Evolutionary conservation across 2,113 vertebrate species (phyloP).

Genomic region (Callipepla squamata): DNA sequence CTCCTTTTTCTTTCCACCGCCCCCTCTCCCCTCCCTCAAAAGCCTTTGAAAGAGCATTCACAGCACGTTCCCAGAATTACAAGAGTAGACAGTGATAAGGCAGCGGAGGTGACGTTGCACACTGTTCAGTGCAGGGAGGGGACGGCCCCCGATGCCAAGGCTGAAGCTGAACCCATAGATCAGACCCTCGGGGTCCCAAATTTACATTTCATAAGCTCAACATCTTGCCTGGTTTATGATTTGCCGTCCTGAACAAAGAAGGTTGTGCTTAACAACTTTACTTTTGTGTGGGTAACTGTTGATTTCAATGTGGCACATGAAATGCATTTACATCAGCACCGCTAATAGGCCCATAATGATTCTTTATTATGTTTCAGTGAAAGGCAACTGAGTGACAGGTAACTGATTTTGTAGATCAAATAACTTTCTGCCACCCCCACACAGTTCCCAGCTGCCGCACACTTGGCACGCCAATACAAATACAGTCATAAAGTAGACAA

Average conservation of each 20-base stretch:
- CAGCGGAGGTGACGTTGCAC: background rate
- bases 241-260: constrained; percentile 55
- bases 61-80: background rate
- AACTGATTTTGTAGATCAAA: constrained; percentile 68
- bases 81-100: constrained; percentile 1
- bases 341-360: constrained; percentile 72
- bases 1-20: background rate
- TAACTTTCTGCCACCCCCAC: constrained; percentile 59
- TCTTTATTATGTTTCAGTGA: constrained; percentile 71
- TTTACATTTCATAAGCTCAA: constrained; percentile 67
- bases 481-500: constrained; percentile 59
- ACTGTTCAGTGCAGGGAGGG: background rate
- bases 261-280: constrained; percentile 68
- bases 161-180: constrained; percentile 33
- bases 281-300: constrained; percentile 71
- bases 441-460: constrained; percentile 40
- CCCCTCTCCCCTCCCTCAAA: background rate
- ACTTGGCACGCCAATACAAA: constrained; percentile 62
- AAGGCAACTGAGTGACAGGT: constrained; percentile 68
- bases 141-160: background rate
- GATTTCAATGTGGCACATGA: constrained; percentile 69
- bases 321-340: constrained; percentile 67
- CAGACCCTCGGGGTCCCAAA: constrained; percentile 19
- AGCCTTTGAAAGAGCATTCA: constrained; percentile 31
- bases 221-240: constrained; percentile 61